Conservation (phyloP, 2,113 vertebrate species). For the Gadus chalcogrammus region DNA sequence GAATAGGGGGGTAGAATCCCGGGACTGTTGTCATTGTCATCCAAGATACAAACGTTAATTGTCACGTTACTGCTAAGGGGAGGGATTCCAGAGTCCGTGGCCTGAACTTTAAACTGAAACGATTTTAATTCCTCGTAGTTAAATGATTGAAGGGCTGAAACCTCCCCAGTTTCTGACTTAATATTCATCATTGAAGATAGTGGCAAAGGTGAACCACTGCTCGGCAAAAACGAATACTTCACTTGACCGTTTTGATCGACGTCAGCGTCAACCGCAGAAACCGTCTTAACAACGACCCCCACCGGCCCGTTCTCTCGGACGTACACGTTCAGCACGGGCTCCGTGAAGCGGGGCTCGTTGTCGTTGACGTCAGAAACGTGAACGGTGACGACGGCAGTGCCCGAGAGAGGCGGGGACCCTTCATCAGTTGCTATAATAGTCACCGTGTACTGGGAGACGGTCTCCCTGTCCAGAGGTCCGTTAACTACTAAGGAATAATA, state of each 20-base stretch:
- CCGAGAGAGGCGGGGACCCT: conserved; percentile 42
- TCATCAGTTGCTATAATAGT: conserved; percentile 53
- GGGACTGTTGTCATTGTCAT: conserved; percentile 81
- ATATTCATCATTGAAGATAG: conserved; percentile 52
- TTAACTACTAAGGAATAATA: conserved; percentile 65
- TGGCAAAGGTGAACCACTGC: conserved; percentile 12
- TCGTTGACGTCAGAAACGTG: conserved; percentile 53
- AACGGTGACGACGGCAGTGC: conserved; percentile 32
- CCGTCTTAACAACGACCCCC: conserved; percentile 49
- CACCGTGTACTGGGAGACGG: conserved; percentile 24
- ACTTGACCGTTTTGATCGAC: conserved; percentile 50
- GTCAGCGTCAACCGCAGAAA: conserved; percentile 64
- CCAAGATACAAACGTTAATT: conserved; percentile 71
- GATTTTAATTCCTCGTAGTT: conserved; percentile 61
- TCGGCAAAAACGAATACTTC: conserved; percentile 49
- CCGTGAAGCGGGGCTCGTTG: conserved; percentile 48
- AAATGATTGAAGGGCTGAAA: conserved; percentile 60
- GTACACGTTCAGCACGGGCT: conserved; percentile 40
- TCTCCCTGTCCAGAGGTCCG: conserved; percentile 52
- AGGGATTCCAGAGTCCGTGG: conserved; percentile 64
- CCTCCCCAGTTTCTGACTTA: conserved; percentile 59
- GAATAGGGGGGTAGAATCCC: conserved; percentile 72
- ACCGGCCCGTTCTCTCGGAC: conserved; percentile 61
- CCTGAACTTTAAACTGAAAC: conserved; percentile 59
- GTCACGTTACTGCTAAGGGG: conserved; percentile 62